These are phyloP conservation scores for Melieria picta DNA, from an alignment of 2,888 invertebrate species.

Conservation along the genomic window DNA sequence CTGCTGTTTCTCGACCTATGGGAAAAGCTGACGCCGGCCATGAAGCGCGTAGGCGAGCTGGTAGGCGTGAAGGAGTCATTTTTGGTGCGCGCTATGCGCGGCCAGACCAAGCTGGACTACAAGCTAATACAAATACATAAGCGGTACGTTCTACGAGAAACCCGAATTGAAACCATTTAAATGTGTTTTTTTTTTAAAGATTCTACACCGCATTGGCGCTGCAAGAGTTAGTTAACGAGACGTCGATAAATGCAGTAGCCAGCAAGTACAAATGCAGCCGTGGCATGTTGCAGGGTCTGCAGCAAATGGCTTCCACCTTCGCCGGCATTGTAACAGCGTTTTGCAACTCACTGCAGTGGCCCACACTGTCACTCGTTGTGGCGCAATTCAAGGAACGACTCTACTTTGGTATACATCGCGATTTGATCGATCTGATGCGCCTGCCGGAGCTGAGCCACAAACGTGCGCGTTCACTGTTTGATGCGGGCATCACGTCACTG, in stretches of 20 bases:
- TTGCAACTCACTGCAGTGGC: conserved; percentile 92
- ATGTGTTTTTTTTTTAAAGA: conserved; percentile 62
- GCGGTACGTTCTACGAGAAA: conserved; percentile 64
- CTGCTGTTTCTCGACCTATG: conserved; percentile 81
- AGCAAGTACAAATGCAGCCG: conserved; percentile 85
- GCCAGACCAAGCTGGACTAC: conserved; percentile 70
- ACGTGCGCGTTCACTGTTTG: conserved; percentile 84
- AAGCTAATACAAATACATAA: conserved; percentile 73
- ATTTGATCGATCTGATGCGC: conserved; percentile 90
- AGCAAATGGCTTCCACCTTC: conserved; percentile 94
- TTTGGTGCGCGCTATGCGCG: conserved; percentile 80
- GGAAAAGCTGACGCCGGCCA: conserved; percentile 80
- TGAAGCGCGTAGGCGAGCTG: conserved; percentile 87
- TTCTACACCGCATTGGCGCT: conserved; percentile 92
- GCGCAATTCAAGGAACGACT: conserved; percentile 94
- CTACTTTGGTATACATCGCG: conserved; percentile 92
- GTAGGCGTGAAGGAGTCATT: conserved; percentile 90
- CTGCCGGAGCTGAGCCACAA: conserved; percentile 84
- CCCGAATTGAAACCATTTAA: background rate
- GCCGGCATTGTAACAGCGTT: conserved; percentile 98
- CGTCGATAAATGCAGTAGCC: conserved; percentile 82
- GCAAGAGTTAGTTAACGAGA: conserved; percentile 92
- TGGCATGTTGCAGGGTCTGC: conserved; percentile 91
- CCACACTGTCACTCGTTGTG: conserved; percentile 86
- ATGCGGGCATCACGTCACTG: conserved; percentile 82